These are phyloP conservation scores for Meandrusa payeni DNA, from an alignment of 2,888 invertebrate genomes.

Conservation along the genomic window DNA sequence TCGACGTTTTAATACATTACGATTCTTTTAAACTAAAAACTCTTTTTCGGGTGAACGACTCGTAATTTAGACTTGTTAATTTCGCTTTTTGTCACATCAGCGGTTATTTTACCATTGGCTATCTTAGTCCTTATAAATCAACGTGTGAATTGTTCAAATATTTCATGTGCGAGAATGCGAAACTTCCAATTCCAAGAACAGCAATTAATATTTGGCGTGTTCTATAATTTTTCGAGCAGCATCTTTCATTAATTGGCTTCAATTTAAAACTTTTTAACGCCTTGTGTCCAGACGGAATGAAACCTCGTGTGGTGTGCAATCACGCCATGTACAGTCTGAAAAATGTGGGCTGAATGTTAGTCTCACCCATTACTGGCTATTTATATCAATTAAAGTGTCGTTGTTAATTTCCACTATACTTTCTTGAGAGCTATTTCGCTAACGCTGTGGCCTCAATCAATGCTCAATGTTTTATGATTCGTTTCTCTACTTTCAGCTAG, in stretches of 20 bases:
- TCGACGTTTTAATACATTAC: no score
- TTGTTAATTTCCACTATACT: constrained; percentile 62
- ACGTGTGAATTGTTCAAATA: constrained; percentile 39
- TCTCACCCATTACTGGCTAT: constrained; percentile 45
- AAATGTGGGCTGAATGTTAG: constrained; percentile 29
- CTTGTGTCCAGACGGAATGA: constrained; percentile 6
- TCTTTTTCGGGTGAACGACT: constrained; percentile 58
- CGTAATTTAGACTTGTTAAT: constrained; percentile 63
- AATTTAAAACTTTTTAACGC: constrained; percentile 23
- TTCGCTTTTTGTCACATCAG: constrained; percentile 62
- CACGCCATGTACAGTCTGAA: constrained; percentile 15
- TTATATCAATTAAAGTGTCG: constrained; percentile 71
- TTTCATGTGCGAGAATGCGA: constrained; percentile 25
- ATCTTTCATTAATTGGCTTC: constrained; percentile 19
- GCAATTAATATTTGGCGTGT: constrained; percentile 18
- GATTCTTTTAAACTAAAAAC: no score
- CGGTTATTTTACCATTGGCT: constrained; percentile 49
- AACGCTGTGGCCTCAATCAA: constrained; percentile 6
- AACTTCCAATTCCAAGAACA: constrained; percentile 18
- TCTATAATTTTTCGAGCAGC: constrained; percentile 15
- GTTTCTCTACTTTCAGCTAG: not conserved
- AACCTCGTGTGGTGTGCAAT: constrained; percentile 6
- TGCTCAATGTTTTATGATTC: no score
- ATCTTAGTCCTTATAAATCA: constrained; percentile 38
- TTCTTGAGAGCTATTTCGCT: constrained; percentile 46